These are phyloP conservation scores for Neelides sp. DNA, from an alignment of 1,140 invertebrate genomes.

Conservation along the genomic window DNA sequence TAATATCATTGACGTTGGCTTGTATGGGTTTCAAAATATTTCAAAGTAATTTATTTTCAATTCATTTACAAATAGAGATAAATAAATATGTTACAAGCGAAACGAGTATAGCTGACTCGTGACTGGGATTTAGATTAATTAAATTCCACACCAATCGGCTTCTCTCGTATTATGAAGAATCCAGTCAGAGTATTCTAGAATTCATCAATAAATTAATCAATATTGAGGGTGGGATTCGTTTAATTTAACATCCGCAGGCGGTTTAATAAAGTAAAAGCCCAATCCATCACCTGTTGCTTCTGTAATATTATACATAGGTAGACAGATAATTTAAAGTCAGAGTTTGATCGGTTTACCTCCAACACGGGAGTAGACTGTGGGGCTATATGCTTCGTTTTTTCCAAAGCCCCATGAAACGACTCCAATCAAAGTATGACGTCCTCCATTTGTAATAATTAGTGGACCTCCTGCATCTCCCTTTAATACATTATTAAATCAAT, in stretches of 20 bases:
- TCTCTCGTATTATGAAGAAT: constrained; percentile 23
- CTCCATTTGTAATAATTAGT: constrained; percentile 20
- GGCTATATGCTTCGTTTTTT: constrained; percentile 14
- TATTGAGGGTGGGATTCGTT: background rate
- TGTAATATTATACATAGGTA: background rate
- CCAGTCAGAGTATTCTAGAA: constrained; percentile 22
- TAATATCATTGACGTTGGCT: too few species aligned
- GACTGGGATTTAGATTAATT: too few species aligned
- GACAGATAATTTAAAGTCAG: background rate
- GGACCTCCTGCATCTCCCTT: constrained; percentile 24
- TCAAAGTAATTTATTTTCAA: too few species aligned
- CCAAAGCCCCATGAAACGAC: constrained; percentile 30
- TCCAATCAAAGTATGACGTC: constrained; percentile 28
- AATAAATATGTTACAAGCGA: too few species aligned
- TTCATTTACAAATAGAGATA: too few species aligned
- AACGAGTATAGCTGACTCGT: too few species aligned
- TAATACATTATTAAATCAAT: background rate
- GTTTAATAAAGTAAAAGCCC: background rate
- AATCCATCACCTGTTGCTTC: background rate
- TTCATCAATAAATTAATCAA: too few species aligned
- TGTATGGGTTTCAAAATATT: too few species aligned
- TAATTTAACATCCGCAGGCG: background rate
- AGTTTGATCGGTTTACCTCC: background rate
- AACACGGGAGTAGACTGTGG: constrained; percentile 19
- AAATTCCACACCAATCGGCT: constrained; percentile 24